A percentile compares a stretch with the other conserved stretches of the same genome.
phyloP scores from a whole-genome alignment of 1,140 invertebrate genomes.

The Trachelipus rathkii region DNA sequence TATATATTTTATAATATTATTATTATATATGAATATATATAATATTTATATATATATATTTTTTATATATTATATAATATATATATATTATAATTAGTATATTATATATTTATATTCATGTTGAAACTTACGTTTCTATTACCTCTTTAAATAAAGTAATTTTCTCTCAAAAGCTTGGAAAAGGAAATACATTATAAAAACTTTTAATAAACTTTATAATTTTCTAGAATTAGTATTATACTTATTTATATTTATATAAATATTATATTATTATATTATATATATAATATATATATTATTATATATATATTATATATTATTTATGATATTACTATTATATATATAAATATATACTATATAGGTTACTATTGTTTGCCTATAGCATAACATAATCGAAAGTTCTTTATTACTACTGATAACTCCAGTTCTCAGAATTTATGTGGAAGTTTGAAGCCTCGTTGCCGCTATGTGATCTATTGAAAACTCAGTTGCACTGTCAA shows the following conservation, averaged over 20 bases:
- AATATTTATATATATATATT: constrained; percentile 9
- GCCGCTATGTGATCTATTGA: constrained; percentile 38
- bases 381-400: constrained; percentile 40
- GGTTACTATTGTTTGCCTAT: constrained; percentile 31
- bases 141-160: too few relatives aligned
- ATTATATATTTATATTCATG: neutral
- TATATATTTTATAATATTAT: too few relatives aligned
- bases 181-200: too few relatives aligned
- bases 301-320: neutral
- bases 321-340: neutral
- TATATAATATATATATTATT: constrained; percentile 10
- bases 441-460: constrained; percentile 39
- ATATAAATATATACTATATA: constrained; percentile 25
- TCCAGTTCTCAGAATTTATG: constrained; percentile 37
- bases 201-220: too few relatives aligned
- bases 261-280: neutral
- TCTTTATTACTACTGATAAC: constrained; percentile 32
- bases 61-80: neutral
- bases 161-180: too few relatives aligned
- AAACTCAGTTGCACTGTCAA: constrained; percentile 40
- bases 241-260: neutral
- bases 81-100: constrained; percentile 15
- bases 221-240: too few relatives aligned
- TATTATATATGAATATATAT: neutral
- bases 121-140: too few relatives aligned